Evolutionary conservation across 1,140 invertebrate species (phyloP).

Genomic region (Aphaenogaster floridana): DNA sequence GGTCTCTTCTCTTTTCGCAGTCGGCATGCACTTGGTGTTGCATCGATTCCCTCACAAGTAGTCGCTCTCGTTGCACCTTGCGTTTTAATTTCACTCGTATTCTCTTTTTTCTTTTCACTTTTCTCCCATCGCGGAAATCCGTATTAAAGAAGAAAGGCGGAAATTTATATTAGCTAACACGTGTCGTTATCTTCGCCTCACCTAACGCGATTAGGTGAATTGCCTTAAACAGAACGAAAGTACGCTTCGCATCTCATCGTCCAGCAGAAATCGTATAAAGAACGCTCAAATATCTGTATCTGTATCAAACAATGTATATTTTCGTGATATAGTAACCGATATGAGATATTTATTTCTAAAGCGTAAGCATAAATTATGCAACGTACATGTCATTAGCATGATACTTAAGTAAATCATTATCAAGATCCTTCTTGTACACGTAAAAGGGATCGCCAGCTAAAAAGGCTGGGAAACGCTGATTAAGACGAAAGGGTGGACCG

Average conservation of each 20-base stretch:
- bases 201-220: constrained; percentile 26
- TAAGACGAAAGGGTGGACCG: constrained; percentile 50
- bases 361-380: neutral
- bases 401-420: constrained; percentile 37
- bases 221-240: constrained; percentile 40
- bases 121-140: neutral
- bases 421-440: constrained; percentile 8
- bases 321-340: neutral
- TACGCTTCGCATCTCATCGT: neutral
- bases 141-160: neutral
- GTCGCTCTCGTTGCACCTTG: neutral
- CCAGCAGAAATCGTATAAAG: neutral
- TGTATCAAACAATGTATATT: neutral
- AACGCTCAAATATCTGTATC: neutral
- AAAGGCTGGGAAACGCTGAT: constrained; percentile 47
- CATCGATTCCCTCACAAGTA: constrained; percentile 18
- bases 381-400: constrained; percentile 4
- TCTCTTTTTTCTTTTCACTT: neutral
- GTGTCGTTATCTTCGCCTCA: constrained; percentile 3
- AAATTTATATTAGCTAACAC: neutral
- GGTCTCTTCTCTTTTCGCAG: constrained; percentile 29
- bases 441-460: constrained; percentile 14
- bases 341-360: neutral
- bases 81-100: constrained; percentile 37
- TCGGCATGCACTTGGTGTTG: constrained; percentile 8